These are phyloP conservation scores for Falco columbarius DNA, from an alignment of 2,797 vertebrate genomes.

Conservation along the genomic window DNA sequence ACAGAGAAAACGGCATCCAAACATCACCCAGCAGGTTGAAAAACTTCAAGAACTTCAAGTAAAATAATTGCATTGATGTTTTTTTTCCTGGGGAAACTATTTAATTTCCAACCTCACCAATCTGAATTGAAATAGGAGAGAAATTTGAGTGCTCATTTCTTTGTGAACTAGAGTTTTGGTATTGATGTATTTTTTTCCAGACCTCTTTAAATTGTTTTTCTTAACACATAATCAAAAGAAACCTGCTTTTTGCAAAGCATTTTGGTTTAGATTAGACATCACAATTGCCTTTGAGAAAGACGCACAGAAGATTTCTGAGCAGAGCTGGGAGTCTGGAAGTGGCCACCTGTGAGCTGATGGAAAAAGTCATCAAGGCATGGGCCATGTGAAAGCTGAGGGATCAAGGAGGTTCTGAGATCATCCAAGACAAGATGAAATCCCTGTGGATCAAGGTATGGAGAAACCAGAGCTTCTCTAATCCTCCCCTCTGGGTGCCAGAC, in stretches of 20 bases:
- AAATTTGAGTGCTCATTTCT: background rate
- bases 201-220: background rate
- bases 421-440: background rate
- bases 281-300: background rate
- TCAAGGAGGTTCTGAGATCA: background rate
- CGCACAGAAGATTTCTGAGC: background rate
- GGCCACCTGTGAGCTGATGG: background rate
- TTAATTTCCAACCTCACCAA: background rate
- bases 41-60: background rate
- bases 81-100: background rate
- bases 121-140: background rate
- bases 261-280: background rate
- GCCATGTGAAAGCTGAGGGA: background rate
- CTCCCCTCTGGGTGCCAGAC: background rate
- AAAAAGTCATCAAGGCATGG: background rate
- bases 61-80: background rate
- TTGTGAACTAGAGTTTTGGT: background rate
- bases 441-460: background rate
- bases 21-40: background rate
- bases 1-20: background rate
- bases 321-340: background rate
- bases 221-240: background rate
- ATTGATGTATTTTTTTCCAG: background rate
- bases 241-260: accelerated
- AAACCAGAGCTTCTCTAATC: background rate